Conservation (phyloP, 1,140 invertebrate species). For the Zaprionus lachaisei region DNA sequence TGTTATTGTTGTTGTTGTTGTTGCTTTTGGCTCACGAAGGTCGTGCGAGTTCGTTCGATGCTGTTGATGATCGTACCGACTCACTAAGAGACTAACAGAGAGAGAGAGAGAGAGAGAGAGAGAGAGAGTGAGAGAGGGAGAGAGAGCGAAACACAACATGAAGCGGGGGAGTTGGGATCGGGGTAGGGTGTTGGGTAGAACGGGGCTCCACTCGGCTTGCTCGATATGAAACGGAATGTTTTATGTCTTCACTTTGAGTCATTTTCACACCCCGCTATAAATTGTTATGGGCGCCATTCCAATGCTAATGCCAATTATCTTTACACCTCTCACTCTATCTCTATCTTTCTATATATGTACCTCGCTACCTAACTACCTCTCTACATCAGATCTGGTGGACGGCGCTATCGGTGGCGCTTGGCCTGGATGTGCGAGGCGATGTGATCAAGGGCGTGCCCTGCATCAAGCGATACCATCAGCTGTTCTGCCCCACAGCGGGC, state of each 20-base stretch:
- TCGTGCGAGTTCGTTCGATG: constrained; percentile 79
- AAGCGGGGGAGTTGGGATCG: neutral
- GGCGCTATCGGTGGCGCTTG: constrained; percentile 92
- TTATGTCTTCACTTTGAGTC: constrained; percentile 72
- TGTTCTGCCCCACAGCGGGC: constrained; percentile 95
- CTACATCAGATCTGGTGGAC: constrained; percentile 93
- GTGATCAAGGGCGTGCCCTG: constrained; percentile 94
- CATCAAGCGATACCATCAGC: constrained; percentile 93
- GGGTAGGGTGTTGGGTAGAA: neutral
- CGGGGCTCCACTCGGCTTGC: neutral
- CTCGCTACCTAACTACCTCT: neutral
- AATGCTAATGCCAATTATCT: constrained; percentile 54
- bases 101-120: neutral
- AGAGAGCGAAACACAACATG: neutral
- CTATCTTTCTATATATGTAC: neutral
- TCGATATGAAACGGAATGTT: constrained; percentile 54
- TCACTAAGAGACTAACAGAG: constrained; percentile 36
- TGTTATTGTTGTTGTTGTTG: constrained; percentile 45
- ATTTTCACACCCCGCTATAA: constrained; percentile 76
- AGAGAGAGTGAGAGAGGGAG: neutral
- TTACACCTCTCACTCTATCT: constrained; percentile 10
- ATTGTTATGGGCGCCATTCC: constrained; percentile 60
- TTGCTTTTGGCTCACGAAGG: constrained; percentile 65
- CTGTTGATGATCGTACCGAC: constrained; percentile 60
- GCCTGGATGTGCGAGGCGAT: constrained; percentile 93